These are phyloP conservation scores for Neoaliturus tenellus DNA, from an alignment of 2,888 invertebrate genomes.

Conservation along the genomic window DNA sequence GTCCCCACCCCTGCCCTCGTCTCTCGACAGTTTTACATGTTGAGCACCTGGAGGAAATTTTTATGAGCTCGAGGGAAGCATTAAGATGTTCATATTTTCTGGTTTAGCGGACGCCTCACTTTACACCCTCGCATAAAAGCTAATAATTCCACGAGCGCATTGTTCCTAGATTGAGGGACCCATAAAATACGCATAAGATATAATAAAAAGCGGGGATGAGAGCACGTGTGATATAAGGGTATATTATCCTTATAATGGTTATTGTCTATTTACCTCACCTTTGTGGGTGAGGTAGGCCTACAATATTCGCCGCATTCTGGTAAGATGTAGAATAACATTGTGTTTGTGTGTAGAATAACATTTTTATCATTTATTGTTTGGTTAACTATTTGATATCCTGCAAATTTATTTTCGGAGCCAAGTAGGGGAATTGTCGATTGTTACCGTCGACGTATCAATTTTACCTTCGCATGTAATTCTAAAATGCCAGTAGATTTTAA, in stretches of 20 bases:
- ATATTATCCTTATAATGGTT: conserved; percentile 40
- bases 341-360: no score
- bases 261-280: background rate
- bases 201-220: conserved; percentile 16
- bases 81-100: conserved; percentile 53
- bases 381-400: no score
- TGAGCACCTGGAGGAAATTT: background rate
- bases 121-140: conserved; percentile 48
- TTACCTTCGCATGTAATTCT: no score
- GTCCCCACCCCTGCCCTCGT: no score
- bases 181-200: conserved; percentile 49
- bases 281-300: no score
- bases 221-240: conserved; percentile 47
- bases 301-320: no score
- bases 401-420: no score
- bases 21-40: conserved; percentile 13
- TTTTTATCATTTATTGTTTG: no score
- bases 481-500: no score
- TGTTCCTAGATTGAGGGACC: conserved; percentile 33
- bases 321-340: no score
- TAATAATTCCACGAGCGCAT: conserved; percentile 15
- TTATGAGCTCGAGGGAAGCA: conserved; percentile 42
- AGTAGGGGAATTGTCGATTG: no score
- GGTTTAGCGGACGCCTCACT: conserved; percentile 35
- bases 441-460: no score